These are phyloP conservation scores for Ptiloglossa arizonensis DNA, from an alignment of 1,140 invertebrate species.

Conservation along the genomic window DNA sequence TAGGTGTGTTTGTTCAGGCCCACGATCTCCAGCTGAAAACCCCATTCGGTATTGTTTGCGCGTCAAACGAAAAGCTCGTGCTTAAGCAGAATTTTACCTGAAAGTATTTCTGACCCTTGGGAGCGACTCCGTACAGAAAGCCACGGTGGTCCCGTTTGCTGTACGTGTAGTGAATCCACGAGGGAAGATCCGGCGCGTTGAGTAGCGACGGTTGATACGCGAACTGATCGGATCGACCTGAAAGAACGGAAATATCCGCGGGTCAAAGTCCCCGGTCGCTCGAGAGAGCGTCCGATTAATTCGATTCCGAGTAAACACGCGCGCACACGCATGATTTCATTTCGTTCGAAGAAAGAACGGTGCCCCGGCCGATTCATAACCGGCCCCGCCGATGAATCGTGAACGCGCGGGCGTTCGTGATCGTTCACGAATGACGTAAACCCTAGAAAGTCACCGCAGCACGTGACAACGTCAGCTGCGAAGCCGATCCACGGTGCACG, in stretches of 20 bases:
- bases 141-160: constrained; percentile 88
- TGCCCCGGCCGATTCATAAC: background rate
- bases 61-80: too few species aligned
- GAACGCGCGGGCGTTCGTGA: background rate
- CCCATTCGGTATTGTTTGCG: background rate
- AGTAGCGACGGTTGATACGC: constrained; percentile 86
- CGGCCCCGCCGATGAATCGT: background rate
- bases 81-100: constrained; percentile 79
- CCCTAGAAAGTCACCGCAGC: constrained; percentile 41
- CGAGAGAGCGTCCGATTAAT: background rate
- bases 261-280: background rate
- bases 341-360: too few species aligned
- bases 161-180: constrained; percentile 92
- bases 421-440: constrained; percentile 7
- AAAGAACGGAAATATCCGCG: constrained; percentile 11
- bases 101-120: constrained; percentile 83
- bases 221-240: constrained; percentile 80
- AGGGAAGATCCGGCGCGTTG: constrained; percentile 90
- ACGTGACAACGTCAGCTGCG: constrained; percentile 44
- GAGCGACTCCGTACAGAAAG: constrained; percentile 91
- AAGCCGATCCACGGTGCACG: background rate
- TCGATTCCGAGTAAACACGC: constrained; percentile 1
- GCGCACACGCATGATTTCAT: background rate
- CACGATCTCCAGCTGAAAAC: constrained; percentile 87
- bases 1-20: constrained; percentile 90